phyloP scores from a whole-genome alignment of 2,797 vertebrate genomes.

The Poecilia wingei region DNA sequence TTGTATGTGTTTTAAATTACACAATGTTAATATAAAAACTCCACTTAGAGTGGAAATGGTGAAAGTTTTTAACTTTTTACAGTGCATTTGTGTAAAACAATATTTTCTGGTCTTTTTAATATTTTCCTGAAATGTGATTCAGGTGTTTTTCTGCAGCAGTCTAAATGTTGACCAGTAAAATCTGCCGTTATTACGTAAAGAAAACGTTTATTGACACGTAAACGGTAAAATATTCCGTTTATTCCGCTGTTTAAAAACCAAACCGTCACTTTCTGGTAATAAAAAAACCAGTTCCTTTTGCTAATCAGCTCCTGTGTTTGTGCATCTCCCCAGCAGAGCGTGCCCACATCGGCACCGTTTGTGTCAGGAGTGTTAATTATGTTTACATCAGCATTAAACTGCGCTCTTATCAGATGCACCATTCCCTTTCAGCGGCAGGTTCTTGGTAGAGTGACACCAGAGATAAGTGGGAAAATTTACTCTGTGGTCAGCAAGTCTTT shows the following conservation, averaged over 20 bases:
- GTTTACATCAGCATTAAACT: constrained; percentile 83
- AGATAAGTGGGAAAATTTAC: constrained; percentile 80
- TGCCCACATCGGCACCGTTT: constrained; percentile 10
- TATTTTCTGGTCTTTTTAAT: not conserved
- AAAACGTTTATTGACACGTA: constrained; percentile 6
- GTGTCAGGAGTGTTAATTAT: constrained; percentile 70
- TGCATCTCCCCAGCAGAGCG: constrained; percentile 25
- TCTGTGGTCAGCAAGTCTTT: constrained; percentile 82
- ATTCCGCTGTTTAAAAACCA: constrained; percentile 8
- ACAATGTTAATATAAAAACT: too few species aligned
- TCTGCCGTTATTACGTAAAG: not conserved
- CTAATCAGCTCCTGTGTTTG: constrained; percentile 29
- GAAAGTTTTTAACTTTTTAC: not conserved
- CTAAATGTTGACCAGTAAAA: not conserved
- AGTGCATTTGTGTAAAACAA: not conserved
- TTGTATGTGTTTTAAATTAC: too few species aligned
- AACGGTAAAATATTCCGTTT: constrained; percentile 30
- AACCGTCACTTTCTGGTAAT: not conserved
- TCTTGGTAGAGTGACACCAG: constrained; percentile 80
- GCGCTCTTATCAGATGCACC: constrained; percentile 78
- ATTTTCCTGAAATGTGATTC: not conserved
- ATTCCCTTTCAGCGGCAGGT: constrained; percentile 70
- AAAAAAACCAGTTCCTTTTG: not conserved
- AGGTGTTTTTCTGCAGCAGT: not conserved
- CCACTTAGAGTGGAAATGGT: not conserved